Percentiles rank a stretch among this genome's conserved stretches.
phyloP scores from a whole-genome alignment of 1,140 invertebrate species.

The Tetragnatha versicolor region DNA sequence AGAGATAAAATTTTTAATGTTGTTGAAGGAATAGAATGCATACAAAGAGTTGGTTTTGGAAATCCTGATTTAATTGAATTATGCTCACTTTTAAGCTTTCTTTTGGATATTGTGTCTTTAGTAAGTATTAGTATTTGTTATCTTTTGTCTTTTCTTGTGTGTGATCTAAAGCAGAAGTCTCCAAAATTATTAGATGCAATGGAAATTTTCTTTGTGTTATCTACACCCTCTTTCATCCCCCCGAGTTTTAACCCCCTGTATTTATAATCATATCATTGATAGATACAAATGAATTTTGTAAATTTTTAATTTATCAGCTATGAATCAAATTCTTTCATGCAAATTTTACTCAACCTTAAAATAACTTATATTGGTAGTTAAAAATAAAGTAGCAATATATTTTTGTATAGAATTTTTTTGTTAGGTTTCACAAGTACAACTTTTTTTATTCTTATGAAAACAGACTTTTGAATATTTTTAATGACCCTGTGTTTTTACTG shows the following conservation, averaged over 20 bases:
- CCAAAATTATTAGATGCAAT: no score
- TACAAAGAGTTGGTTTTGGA: conserved; percentile 60
- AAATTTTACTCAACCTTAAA: not conserved
- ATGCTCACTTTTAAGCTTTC: conserved; percentile 77
- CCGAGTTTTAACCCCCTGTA: no score
- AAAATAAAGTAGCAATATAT: no score
- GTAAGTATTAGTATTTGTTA: conserved; percentile 60
- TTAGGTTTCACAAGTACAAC: not conserved
- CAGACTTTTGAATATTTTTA: no score
- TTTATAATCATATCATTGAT: no score
- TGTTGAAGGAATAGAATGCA: conserved; percentile 10
- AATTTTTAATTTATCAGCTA: no score
- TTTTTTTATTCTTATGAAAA: conserved; percentile 7
- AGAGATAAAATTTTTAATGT: not conserved
- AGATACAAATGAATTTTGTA: no score
- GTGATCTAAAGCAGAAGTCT: not conserved
- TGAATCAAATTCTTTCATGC: not conserved
- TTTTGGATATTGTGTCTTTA: conserved; percentile 79
- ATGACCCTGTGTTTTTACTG: no score
- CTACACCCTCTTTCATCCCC: no score
- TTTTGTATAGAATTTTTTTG: not conserved
- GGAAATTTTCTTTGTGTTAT: no score
- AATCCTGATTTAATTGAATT: conserved; percentile 64
- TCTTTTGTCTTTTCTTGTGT: not conserved
- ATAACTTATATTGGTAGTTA: no score